Base-by-base conservation (phyloP, 2,113 vertebrate genomes). In the Progne subis region DNA sequence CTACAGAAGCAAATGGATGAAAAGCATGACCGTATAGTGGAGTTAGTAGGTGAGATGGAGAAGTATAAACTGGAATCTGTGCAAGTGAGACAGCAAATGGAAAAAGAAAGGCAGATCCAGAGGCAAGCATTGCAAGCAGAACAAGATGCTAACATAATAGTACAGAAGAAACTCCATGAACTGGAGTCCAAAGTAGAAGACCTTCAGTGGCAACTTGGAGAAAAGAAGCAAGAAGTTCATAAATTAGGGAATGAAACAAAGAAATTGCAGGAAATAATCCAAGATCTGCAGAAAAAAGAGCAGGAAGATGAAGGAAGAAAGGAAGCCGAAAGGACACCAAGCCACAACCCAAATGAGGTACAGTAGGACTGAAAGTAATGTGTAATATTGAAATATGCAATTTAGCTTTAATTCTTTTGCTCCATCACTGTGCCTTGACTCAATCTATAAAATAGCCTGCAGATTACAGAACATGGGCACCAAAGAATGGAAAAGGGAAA, bases 1-100 rank as follows among this genome's bases (percentile, higher is more conserved):
- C 97, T 99, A 21, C 99, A 99, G 90, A 97, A 89, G 79, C 98
- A 99, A 96, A 95, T 99, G 80, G 98, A 98, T 79, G 98, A 99
- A 90, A 99, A 99, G 44, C 98, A 99, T 53, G 71, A 97, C 43
- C 98, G 97, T 93, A 97, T 99, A 94, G 98, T 99, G 57, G 96
- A 98, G 80, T 96, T 99, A 89, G 98, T 99, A 93, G 98, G 96
- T 68, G 98, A 99, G 90, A 97, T 98, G 90, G 99, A 99, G 95
- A 97, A 95, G 41, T 98, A 98, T 82, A 98, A 98, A 95, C 97
- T 99, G 20, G 98, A 99, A 94, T 98, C 98, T 46, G 94, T 99
- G 84, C 98, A 98, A 95, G 95, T 96, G 80, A 98, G 95, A 60
- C 97, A 98, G 80, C 97, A 97, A 78, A 95, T 98, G 96, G 98